A percentile compares a stretch with the other conserved stretches of the same genome.
Conservation (phyloP, 2,797 vertebrate species). For the Thunnus albacares region DNA sequence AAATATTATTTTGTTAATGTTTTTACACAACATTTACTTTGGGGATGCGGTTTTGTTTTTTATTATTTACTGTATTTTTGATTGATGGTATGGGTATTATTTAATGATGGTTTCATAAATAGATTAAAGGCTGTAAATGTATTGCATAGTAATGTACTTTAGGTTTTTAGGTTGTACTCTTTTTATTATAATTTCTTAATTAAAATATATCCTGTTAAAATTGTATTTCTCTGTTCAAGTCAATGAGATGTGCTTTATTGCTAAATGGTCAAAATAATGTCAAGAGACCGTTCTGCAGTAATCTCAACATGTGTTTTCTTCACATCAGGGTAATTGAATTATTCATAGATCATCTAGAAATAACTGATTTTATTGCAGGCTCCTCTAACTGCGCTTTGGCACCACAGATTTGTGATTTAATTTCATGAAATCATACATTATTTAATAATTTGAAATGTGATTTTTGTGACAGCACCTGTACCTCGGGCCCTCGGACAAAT, state of each 20-base stretch:
- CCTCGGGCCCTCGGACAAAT: conserved; percentile 72
- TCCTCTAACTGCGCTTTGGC: conserved; percentile 17
- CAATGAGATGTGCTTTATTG: neutral
- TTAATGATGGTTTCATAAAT: conserved; percentile 63
- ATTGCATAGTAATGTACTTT: conserved; percentile 65
- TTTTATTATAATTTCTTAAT: conserved; percentile 83
- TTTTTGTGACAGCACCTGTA: conserved; percentile 60
- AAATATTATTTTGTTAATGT: conserved; percentile 65
- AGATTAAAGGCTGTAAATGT: conserved; percentile 63
- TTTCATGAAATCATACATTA: conserved; percentile 72
- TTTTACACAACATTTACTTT: conserved; percentile 65
- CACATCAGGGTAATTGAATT: conserved; percentile 30
- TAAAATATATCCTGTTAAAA: conserved; percentile 76
- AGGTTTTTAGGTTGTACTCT: conserved; percentile 72
- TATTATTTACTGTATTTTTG: conserved; percentile 62
- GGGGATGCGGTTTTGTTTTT: conserved; percentile 32
- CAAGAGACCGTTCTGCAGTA: neutral
- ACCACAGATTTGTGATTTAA: conserved; percentile 45
- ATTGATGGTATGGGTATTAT: conserved; percentile 57
- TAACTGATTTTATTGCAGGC: conserved; percentile 28
- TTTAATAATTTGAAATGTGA: conserved; percentile 69
- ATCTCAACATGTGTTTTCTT: conserved; percentile 3
- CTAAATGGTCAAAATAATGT: neutral
- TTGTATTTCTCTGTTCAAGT: conserved; percentile 31
- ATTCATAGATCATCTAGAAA: conserved; percentile 43